Evolutionary conservation across 2,113 vertebrate genomes (phyloP).

Genomic region (Lasiurus cinereus): DNA sequence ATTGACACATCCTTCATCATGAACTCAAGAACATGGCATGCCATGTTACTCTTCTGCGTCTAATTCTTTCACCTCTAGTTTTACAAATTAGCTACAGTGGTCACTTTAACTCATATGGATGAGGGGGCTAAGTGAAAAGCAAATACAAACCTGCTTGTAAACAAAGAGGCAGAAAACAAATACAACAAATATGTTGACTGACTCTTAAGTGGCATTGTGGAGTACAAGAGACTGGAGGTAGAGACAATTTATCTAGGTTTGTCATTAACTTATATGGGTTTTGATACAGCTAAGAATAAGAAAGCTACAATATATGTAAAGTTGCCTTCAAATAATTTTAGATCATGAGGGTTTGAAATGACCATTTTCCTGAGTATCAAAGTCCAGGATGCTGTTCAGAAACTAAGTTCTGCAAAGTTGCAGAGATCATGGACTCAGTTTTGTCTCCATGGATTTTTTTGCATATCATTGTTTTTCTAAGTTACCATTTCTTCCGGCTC

Average conservation of each 20-base stretch:
- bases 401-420: not conserved
- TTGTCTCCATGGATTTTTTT: not conserved
- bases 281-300: not conserved
- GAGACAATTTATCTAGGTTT: not conserved
- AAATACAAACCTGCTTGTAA: not conserved
- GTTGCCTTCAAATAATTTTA: constrained; percentile 47
- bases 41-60: not conserved
- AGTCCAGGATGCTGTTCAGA: not conserved
- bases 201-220: not conserved
- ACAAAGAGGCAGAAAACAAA: not conserved
- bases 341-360: not conserved
- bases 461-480: constrained; percentile 15
- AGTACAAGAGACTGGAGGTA: not conserved
- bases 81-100: not conserved
- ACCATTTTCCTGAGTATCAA: not conserved
- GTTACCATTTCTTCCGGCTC: not conserved
- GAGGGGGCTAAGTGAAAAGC: not conserved
- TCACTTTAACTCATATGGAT: not conserved
- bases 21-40: not conserved
- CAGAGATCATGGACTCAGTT: not conserved
- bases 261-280: constrained; percentile 3
- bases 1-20: not conserved
- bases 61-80: not conserved
- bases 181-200: not conserved
- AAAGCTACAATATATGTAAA: not conserved